Conservation (phyloP, 2,797 vertebrate genomes). For the Poeciliopsis gracilis region DNA sequence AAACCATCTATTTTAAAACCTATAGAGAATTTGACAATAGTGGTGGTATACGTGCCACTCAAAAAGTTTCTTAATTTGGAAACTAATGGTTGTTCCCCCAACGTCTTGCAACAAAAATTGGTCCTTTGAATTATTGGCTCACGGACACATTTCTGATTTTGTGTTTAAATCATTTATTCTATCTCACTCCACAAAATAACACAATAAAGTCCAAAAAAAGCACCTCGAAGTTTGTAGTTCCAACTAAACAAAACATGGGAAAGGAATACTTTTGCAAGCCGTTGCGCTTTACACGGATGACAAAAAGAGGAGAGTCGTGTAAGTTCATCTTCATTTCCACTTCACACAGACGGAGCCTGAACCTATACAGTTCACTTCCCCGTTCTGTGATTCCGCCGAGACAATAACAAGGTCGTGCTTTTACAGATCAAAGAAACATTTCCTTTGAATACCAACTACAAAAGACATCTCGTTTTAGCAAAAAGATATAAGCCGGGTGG, state of each 20-base stretch:
- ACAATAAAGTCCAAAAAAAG: background rate
- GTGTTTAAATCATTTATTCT: background rate
- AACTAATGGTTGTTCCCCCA: background rate
- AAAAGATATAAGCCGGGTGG: constrained; percentile 28
- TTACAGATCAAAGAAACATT: constrained; percentile 54
- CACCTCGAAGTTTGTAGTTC: background rate
- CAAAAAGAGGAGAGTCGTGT: constrained; percentile 38
- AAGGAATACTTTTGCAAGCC: background rate
- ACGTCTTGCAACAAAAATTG: background rate
- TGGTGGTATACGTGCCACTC: no score
- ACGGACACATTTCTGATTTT: background rate
- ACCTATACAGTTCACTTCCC: constrained; percentile 12
- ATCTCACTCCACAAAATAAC: background rate
- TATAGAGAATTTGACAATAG: background rate
- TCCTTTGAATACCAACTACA: constrained; percentile 52
- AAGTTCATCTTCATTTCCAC: constrained; percentile 52
- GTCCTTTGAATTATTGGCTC: background rate
- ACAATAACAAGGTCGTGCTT: constrained; percentile 47
- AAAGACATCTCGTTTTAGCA: constrained; percentile 38
- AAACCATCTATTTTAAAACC: background rate
- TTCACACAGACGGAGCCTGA: constrained; percentile 47
- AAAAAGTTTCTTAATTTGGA: background rate
- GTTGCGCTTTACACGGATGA: background rate
- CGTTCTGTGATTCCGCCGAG: constrained; percentile 35
- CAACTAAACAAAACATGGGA: background rate